phyloP scores from a whole-genome alignment of 1,140 invertebrate genomes.

The Orchesella cincta region DNA sequence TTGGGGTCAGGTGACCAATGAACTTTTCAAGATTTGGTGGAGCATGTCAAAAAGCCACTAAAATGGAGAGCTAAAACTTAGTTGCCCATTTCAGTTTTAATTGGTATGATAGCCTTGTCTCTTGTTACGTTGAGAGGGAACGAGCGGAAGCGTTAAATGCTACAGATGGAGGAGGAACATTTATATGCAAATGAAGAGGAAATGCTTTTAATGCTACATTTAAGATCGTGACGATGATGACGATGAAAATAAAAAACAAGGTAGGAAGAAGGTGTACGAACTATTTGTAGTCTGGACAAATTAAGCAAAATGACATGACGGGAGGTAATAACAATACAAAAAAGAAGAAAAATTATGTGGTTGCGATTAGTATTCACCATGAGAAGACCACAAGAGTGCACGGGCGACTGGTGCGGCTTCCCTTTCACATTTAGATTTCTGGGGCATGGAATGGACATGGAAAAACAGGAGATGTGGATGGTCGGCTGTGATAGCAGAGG shows the following conservation, averaged over 20 bases:
- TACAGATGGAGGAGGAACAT: not conserved
- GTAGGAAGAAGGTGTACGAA: not conserved
- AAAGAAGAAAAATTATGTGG: not conserved
- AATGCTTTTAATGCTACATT: not conserved
- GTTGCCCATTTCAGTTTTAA: not conserved
- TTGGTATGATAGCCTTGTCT: not conserved
- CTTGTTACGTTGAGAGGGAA: not conserved
- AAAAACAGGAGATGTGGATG: not conserved
- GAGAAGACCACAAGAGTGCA: too few species aligned
- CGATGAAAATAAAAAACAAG: not conserved
- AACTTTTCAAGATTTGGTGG: slow-evolving; percentile 5
- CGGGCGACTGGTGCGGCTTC: not conserved
- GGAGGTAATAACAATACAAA: not conserved
- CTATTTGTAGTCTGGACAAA: not conserved
- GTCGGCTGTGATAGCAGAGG: not conserved
- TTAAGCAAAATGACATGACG: not conserved
- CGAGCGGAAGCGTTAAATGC: slow-evolving; percentile 21
- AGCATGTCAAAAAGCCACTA: not conserved
- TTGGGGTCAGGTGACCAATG: not conserved
- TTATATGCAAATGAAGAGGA: slow-evolving; percentile 17
- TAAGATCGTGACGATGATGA: slow-evolving; percentile 8
- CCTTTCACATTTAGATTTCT: slow-evolving; percentile 8
- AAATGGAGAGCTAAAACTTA: not conserved
- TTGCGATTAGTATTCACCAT: too few species aligned
- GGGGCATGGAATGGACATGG: not conserved